A percentile compares a stretch with the other conserved stretches of the same genome.
Evolutionary conservation across 2,797 vertebrate species (phyloP).

Genomic region (Cichlasoma orientale): DNA sequence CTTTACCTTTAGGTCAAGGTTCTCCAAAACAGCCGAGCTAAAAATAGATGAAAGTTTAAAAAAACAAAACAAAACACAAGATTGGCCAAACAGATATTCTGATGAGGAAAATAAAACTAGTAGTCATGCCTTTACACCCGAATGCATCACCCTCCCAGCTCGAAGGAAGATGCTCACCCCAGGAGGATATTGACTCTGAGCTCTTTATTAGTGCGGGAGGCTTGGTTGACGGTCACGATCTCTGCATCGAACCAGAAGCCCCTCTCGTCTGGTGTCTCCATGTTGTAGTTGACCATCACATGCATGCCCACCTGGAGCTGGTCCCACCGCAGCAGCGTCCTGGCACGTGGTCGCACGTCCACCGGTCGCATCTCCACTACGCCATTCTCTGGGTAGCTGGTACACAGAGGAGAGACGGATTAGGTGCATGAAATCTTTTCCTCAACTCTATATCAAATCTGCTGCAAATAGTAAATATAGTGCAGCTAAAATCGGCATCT

Average conservation of each 20-base stretch:
- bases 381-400: conserved; percentile 93
- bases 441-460: background rate
- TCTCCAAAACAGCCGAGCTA: background rate
- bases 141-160: conserved; percentile 9
- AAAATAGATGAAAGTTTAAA: background rate
- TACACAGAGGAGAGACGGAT: background rate
- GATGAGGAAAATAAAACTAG: background rate
- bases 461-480: background rate
- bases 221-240: conserved; percentile 88
- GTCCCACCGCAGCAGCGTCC: conserved; percentile 90
- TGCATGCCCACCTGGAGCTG: conserved; percentile 90
- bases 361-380: conserved; percentile 85
- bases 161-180: conserved; percentile 79
- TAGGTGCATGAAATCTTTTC: background rate
- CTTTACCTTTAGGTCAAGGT: no score
- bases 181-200: conserved; percentile 93
- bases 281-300: conserved; percentile 98
- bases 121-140: background rate
- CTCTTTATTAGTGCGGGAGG: conserved; percentile 97
- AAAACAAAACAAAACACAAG: background rate
- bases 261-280: conserved; percentile 94
- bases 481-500: background rate
- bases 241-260: conserved; percentile 99
- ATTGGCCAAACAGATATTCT: background rate
- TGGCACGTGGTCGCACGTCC: conserved; percentile 90